Evolutionary conservation across 2,888 invertebrate species (phyloP), one percentile per base, ranked within the genome.

Genomic region (Morpho helenor): DNA sequence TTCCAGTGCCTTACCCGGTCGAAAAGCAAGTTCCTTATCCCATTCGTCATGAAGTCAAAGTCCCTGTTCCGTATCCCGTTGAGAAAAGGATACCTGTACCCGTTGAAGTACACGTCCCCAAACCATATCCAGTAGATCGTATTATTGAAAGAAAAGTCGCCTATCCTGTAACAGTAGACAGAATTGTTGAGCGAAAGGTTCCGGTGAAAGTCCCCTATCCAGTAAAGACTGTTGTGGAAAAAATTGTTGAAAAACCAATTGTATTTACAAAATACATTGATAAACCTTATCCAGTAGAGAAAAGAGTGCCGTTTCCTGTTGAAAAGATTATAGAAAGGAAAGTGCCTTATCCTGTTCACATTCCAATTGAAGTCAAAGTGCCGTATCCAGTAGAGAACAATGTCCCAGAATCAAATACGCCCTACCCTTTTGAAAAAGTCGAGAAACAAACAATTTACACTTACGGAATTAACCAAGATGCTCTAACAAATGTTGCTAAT

Each of bases 181-280:
- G 84, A 64, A 77, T 89, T 2, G 87, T 92, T 0, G 91, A 92
- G 63, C 91, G 91, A 67, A 89, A 74, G 74, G 80, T 87, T 0
- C 82, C 75, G 0, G 75, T 84, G 0, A 76, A 83, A 66, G 80
- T 91, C 0, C 91, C 91, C 0, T 87, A 90, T 55, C 87, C 89
- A 1, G 91, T 91, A 0, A 87, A 92, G 62, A 92, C 80, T 62
- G 68, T 84, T 3, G 83, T 90, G 0, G 90, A 88, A 52, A 89
- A 83, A 68, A 80, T 94, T 42, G 91, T 94, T 0, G 93, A 94
- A 68, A 93, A 92, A 66, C 91, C 92, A 1, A 87, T 93, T 0
- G 79, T 87, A 0, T 82, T 92, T 0, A 87, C 84, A 0, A 84
- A 85, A 64, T 87, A 86, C 52, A 66, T 87, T 0, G 83, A 87